Base-by-base conservation (phyloP, 2,113 vertebrate species). In the Asarcornis scutulata region DNA sequence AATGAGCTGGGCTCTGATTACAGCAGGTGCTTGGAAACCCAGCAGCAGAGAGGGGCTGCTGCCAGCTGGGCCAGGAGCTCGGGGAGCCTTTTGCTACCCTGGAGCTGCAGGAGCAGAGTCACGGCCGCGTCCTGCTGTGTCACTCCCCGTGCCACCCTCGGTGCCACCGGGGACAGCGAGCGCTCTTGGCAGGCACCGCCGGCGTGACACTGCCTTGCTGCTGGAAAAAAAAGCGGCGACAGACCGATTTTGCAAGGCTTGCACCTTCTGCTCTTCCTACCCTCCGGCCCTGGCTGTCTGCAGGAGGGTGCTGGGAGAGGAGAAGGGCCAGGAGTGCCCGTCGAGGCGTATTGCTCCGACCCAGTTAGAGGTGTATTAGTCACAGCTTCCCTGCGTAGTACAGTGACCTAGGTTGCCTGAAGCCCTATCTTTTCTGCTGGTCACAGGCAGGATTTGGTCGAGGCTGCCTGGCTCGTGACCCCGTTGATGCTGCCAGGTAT, bases 121-220 rank as follows among this genome's bases (percentile, higher is more conserved):
- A 5, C 0, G 11, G 58, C 63, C 23, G 32, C 46, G 67, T 34
- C 34, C 48, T 63, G 62, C 77, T 74, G 40, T 10, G 16, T 59
- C 73, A 22, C 46, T 11, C 27, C 8, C 0, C 2, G 0, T 53
- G 67, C 23, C 85, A 26, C 52, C 4, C 1, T 12, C 42, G 0
- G 26, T 27, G 68, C 16, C 34, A 11, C 42, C 15, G 73, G 60
- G 82, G 72, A 34, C 29, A 3, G 13, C 3, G 44, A 12, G 6
- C 4, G 36, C 56, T 73, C 80, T 58, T 23, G 83, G 76, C 40
- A 16, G 59, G 56, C 58, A 25, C 42, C 0, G 1, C 29, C 48
- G 74, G 34, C 38, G 17, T 3, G 1, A 69, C 31, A 36, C 52
- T 72, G 78, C 21, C 11, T 22, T 17, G 8, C 55, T 78, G 76